phyloP scores from a whole-genome alignment of 1,140 invertebrate genomes.

The Leptinotarsa defecta region DNA sequence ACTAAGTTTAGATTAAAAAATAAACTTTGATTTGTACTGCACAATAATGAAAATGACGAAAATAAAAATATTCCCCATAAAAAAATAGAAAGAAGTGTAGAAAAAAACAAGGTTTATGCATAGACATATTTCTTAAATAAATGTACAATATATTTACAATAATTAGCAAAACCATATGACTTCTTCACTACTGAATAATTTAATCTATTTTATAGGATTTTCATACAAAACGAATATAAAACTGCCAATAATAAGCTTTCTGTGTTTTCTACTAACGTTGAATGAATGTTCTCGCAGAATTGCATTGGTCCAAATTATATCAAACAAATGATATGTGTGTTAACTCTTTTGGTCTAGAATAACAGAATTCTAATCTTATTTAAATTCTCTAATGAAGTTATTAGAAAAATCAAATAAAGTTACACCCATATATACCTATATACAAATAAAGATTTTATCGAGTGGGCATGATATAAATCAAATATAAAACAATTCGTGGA shows the following conservation, averaged over 20 bases:
- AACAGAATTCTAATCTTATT: not conserved
- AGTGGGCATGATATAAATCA: too few relatives aligned
- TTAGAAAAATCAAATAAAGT: too few relatives aligned
- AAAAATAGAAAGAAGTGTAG: slow-evolving; percentile 38
- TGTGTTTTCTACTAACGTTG: not conserved
- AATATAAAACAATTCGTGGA: too few relatives aligned
- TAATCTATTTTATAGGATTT: slow-evolving; percentile 39
- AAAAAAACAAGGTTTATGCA: slow-evolving; percentile 41
- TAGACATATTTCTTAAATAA: slow-evolving; percentile 50
- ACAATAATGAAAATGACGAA: slow-evolving; percentile 39
- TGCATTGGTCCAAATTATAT: not conserved
- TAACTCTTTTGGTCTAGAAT: not conserved
- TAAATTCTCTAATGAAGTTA: too few relatives aligned
- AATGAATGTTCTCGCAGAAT: not conserved
- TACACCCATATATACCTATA: too few relatives aligned
- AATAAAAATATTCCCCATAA: slow-evolving; percentile 39
- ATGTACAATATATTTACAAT: slow-evolving; percentile 51
- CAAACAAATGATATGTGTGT: slow-evolving; percentile 16
- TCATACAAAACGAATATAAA: slow-evolving; percentile 45
- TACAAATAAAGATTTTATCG: too few relatives aligned
- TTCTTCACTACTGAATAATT: slow-evolving; percentile 44
- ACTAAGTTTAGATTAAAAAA: slow-evolving; percentile 46
- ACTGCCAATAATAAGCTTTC: slow-evolving; percentile 52
- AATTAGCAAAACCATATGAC: slow-evolving; percentile 47
- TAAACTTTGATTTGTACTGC: slow-evolving; percentile 49